Evolutionary conservation across 2,888 invertebrate genomes (phyloP), one percentile per base, ranked within the genome.

Genomic region (Barypeithes pellucidus): DNA sequence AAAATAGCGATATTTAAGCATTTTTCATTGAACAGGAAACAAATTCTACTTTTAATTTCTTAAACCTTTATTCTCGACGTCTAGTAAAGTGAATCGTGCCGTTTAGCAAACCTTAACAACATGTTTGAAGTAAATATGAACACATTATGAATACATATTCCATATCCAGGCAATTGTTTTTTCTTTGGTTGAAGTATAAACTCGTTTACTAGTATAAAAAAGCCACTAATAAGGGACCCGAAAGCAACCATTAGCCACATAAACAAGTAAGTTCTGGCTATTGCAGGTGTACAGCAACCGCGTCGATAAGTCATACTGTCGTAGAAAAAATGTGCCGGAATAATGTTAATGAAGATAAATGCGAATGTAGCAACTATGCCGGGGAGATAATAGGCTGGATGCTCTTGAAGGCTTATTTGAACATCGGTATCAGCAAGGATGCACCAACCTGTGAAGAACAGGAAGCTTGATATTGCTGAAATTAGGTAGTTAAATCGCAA

Each of bases 381-480:
- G 22, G 83, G 82, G 8, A 80, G 57, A 33, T 79, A 75, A 70
- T 82, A 82, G n/a, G 76, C 24, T 69, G 39, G 72, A 16, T 75
- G 59, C n/a, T 72, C 33, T 4, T 65, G 36, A 20, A 80, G 71
- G 4, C 76, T 65, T 22, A 67, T 50, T 22, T 75, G 62, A 0
- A 77, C 69, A 45, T 77, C 73, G n/a, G 79, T 72, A 63, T 82
- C 81, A n/a, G 81, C 78, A 71, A 82, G 75, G n/a, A 82, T 62
- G 82, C 83, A 83, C 83, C 83, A 83, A 9, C 81, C 83, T 20
- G 50, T 45, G 68, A 79, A 82, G 73, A 83, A 82, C 33, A 82
- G 45, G 7, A 78, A n/a, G 36, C 80, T 78, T 7, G 81, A 75
- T 16, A 78, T 20, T 29, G 59, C 60, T 5, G 80, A 76, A 8